Evolutionary conservation across 2,113 vertebrate genomes (phyloP).

Genomic region (Nannobrachium achirus): DNA sequence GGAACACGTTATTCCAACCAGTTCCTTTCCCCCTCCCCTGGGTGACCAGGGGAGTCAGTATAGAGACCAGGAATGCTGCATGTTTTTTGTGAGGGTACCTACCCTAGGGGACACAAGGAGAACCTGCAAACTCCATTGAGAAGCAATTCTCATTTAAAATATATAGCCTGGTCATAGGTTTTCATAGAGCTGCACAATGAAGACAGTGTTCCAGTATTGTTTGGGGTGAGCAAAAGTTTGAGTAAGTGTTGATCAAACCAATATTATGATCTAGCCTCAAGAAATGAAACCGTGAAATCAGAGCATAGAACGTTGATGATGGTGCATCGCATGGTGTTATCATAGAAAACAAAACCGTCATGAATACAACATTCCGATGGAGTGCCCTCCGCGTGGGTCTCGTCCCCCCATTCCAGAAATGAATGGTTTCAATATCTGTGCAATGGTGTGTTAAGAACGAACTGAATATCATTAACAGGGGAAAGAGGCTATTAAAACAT

Average conservation of each 20-base stretch:
- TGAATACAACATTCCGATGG: slow-evolving; percentile 72
- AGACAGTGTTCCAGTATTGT: slow-evolving; percentile 2
- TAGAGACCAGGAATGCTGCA: no score
- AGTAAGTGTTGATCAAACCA: slow-evolving; percentile 22
- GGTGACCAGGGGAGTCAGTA: no score
- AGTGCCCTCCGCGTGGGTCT: slow-evolving; percentile 72
- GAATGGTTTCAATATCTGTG: slow-evolving; percentile 91
- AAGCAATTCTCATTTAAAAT: no score
- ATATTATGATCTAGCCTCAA: slow-evolving; percentile 14
- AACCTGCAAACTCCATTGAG: no score
- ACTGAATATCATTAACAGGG: slow-evolving; percentile 88
- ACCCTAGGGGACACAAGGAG: no score
- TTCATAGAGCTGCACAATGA: background rate
- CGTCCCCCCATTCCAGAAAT: slow-evolving; percentile 85
- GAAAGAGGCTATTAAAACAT: slow-evolving; percentile 85
- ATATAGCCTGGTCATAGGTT: no score
- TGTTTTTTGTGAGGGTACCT: no score
- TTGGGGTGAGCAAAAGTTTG: background rate
- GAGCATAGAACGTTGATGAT: slow-evolving; percentile 44
- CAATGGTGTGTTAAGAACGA: slow-evolving; percentile 91
- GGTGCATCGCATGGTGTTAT: slow-evolving; percentile 48
- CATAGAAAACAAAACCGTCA: slow-evolving; percentile 65
- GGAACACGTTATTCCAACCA: no score
- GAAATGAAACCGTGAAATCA: slow-evolving; percentile 37
- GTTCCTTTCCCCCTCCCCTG: no score